These are phyloP conservation scores for Ammodytes marinus DNA, from an alignment of 2,113 vertebrate genomes.

Conservation along the genomic window DNA sequence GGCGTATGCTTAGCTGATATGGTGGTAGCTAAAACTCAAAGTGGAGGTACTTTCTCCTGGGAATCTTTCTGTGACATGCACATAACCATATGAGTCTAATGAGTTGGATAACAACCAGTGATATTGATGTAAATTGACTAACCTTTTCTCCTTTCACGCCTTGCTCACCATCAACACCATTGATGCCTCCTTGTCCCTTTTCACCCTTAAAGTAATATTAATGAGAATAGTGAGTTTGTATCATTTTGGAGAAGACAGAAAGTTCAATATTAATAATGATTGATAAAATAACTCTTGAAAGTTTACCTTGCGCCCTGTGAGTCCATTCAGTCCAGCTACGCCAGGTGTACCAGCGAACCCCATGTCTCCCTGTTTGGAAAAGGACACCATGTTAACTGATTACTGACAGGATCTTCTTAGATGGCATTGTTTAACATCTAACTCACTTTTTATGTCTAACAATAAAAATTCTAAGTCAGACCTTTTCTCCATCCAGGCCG, in stretches of 20 bases:
- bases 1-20: too few relatives aligned
- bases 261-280: background rate
- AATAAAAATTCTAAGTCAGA: constrained; percentile 42
- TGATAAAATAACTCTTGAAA: background rate
- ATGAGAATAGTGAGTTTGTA: background rate
- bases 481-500: constrained; percentile 85
- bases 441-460: background rate
- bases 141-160: constrained; percentile 91
- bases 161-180: constrained; percentile 79
- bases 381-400: background rate
- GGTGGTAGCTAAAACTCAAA: too few relatives aligned
- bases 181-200: constrained; percentile 81
- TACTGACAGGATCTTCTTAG: background rate
- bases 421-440: background rate
- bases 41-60: background rate
- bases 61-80: background rate
- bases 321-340: constrained; percentile 82
- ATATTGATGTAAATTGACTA: constrained; percentile 14
- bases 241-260: background rate
- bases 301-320: constrained; percentile 85
- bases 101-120: background rate
- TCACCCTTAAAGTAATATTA: constrained; percentile 80
- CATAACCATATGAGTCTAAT: background rate
- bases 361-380: constrained; percentile 83
- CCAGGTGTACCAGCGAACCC: constrained; percentile 86